These are phyloP conservation scores for Myanophis thanlyinensis DNA, from an alignment of 2,113 vertebrate species.

Conservation along the genomic window DNA sequence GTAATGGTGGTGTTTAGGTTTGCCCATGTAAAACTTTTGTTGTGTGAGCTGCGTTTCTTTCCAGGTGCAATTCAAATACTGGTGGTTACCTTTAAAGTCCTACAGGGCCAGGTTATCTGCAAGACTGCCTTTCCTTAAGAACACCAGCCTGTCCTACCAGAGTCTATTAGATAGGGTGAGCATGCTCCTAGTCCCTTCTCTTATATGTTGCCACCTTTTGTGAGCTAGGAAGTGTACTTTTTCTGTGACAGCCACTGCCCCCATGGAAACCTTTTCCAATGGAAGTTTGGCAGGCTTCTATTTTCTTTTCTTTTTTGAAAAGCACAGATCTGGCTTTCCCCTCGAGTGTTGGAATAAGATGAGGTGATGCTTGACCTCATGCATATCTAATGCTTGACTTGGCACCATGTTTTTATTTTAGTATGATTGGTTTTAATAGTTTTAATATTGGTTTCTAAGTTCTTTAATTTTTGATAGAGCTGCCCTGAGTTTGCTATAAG, in stretches of 20 bases:
- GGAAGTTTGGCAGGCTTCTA: too few species aligned
- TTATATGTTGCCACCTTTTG: neutral
- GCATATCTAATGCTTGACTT: neutral
- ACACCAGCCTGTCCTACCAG: neutral
- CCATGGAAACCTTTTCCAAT: too few species aligned
- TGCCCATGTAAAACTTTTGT: neutral
- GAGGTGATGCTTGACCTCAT: too few species aligned
- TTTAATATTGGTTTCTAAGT: neutral
- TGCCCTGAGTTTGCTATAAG: neutral
- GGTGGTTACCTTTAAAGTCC: neutral
- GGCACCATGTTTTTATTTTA: neutral
- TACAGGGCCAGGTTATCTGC: neutral
- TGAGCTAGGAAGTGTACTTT: too few species aligned
- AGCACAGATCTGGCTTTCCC: too few species aligned
- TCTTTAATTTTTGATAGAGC: neutral
- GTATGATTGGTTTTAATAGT: neutral
- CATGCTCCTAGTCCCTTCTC: neutral
- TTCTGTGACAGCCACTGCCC: too few species aligned
- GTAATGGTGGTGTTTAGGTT: too few species aligned
- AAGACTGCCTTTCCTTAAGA: neutral
- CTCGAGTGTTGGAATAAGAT: neutral
- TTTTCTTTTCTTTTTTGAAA: too few species aligned
- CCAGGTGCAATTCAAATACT: neutral
- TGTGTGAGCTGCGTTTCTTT: neutral
- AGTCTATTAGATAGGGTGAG: neutral